Base-by-base conservation (phyloP, 2,113 vertebrate species). In the Pipa parva region DNA sequence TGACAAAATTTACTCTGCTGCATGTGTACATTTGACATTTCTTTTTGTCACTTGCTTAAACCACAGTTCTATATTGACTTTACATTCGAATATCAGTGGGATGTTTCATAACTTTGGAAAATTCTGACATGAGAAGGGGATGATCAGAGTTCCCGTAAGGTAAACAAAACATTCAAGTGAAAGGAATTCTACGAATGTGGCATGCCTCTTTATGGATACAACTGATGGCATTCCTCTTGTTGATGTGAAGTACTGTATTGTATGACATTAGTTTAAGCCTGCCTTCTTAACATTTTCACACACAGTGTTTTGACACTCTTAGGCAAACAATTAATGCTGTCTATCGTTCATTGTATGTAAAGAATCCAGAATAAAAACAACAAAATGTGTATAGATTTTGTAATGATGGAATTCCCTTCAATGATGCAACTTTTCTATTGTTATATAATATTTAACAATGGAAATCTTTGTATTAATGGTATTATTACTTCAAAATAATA, bases 151-250 rank as follows among this genome's bases (percentile, higher is more conserved):
- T 61, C 49, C 36, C 9, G 27, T 31, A 61, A 70, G 42, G 49
- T 70, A 70, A 61, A 70, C 66, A 61, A 22, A 68, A 10, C 49
- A 42, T 61, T 70, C 54, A 26, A 12, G 52, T 29, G 51, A 54
- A 52, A 29, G 48, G 57, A 60, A 69, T 70, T 28, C 33, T n/a
- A 31, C 24, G 31, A 70, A 70, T 70, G 57, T 27, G 48, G 27
- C 66, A 46, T 70, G 66, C 54, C 25, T 70, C 57, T 70, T 70
- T 56, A 68, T 50, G 46, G 56, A 48, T 59, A 15, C 57, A 52
- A 68, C 59, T 56, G 51, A 17, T 27, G 31, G 45, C 59, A 70
- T 70, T 54, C 33, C 58, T 42, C 48, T 52, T 42, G 48, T 61
- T 61, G 49, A 70, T 61, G 31, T 29, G n/a, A 60, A 70, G 22